Percentiles rank a stretch among this genome's conserved stretches.
Evolutionary conservation across 1,140 invertebrate species (phyloP).

Genomic region (Pygmarrhopalites habei): DNA sequence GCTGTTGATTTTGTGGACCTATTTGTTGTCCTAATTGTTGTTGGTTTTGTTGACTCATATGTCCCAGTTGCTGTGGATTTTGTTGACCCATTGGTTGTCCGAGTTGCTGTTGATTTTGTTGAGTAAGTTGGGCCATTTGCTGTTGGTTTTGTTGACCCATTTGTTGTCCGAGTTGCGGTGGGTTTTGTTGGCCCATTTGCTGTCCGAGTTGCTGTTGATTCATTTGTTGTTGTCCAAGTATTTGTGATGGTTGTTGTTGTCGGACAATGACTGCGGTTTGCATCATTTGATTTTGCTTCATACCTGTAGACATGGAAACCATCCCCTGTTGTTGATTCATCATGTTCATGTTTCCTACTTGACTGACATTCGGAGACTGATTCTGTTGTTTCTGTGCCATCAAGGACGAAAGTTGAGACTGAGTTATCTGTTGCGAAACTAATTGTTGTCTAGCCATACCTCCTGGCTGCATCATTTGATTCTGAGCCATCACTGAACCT

Average conservation of each 20-base stretch:
- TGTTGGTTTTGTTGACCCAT: no score
- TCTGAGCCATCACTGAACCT: no score
- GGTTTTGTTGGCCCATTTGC: neutral
- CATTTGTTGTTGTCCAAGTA: conserved; percentile 16
- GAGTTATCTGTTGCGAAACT: neutral
- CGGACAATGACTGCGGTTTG: neutral
- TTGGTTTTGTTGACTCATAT: neutral
- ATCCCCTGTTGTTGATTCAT: neutral
- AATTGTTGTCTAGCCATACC: conserved; percentile 4
- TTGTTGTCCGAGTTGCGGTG: neutral
- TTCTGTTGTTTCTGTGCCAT: neutral
- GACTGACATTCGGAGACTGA: neutral
- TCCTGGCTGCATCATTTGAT: no score
- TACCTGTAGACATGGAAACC: no score
- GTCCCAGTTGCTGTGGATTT: neutral
- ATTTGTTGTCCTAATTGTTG: neutral
- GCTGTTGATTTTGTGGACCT: neutral
- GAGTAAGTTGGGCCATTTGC: conserved; percentile 9
- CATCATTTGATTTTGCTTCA: conserved; percentile 2
- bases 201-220: no score
- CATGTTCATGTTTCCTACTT: neutral
- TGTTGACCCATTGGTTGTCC: neutral
- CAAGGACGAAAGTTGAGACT: neutral
- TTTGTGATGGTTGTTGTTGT: conserved; percentile 9
- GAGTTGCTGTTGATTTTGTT: neutral